Conservation (phyloP, 1,140 invertebrate genomes). For the Carposina sasakii region DNA sequence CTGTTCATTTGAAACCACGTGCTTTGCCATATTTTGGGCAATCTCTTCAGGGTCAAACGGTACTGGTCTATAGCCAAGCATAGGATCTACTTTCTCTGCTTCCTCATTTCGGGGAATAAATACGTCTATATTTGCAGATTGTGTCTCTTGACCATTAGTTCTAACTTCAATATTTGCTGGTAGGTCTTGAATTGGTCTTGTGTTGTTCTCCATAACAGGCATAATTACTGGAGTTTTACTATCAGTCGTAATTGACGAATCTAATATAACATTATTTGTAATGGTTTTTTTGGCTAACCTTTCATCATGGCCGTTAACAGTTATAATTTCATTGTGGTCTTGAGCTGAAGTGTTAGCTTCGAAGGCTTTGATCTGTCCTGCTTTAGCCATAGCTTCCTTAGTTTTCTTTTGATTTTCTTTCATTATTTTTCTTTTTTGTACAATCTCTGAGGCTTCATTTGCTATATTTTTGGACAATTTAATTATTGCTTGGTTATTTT, state of each 20-base stretch:
- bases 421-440: background rate
- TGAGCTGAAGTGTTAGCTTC: background rate
- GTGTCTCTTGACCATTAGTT: background rate
- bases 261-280: too few relatives aligned
- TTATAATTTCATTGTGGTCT: too few relatives aligned
- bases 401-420: conserved; percentile 1
- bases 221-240: background rate
- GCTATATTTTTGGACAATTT: background rate
- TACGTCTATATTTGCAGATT: too few relatives aligned
- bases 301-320: too few relatives aligned
- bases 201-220: background rate
- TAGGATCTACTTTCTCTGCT: conserved; percentile 23
- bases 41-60: conserved; percentile 35
- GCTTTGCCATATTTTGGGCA: too few relatives aligned
- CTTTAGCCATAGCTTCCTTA: background rate
- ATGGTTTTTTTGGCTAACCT: too few relatives aligned
- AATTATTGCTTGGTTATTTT: too few relatives aligned
- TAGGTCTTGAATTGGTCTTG: background rate
- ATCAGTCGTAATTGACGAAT: background rate
- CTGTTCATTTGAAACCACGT: too few relatives aligned
- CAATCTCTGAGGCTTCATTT: background rate
- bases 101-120: conserved; percentile 14
- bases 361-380: background rate
- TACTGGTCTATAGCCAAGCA: conserved; percentile 31
- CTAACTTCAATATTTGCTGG: too few relatives aligned